These are phyloP conservation scores for Streptopelia turtur DNA, from an alignment of 2,797 vertebrate genomes.

Conservation along the genomic window DNA sequence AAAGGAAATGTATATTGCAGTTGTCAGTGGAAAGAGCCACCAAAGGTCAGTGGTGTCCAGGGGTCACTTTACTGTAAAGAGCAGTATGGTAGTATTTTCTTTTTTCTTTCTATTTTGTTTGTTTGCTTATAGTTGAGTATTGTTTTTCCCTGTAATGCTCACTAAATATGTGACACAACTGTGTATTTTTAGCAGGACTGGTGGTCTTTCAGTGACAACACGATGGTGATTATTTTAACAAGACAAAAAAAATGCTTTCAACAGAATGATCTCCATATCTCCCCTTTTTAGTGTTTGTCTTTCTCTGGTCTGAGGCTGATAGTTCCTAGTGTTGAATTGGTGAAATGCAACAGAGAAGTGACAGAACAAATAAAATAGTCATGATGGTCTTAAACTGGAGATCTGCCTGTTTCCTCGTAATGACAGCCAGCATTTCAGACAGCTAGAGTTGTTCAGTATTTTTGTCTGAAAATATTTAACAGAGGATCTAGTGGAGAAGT, in stretches of 20 bases:
- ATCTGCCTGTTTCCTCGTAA: neutral
- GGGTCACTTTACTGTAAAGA: neutral
- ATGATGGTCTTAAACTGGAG: neutral
- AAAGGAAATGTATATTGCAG: neutral
- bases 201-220: neutral
- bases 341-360: constrained; percentile 13
- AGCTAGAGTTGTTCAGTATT: neutral
- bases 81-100: neutral
- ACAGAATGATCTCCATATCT: neutral
- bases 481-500: neutral
- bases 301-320: neutral
- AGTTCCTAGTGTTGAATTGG: neutral
- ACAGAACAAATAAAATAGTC: neutral
- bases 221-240: neutral
- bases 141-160: neutral
- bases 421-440: neutral
- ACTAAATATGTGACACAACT: neutral
- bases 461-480: neutral
- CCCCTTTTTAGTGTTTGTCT: neutral
- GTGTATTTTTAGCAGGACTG: neutral
- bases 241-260: constrained; percentile 10
- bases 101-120: neutral
- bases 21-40: neutral
- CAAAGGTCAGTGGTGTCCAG: neutral
- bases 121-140: neutral